These are phyloP conservation scores for Tenthredo scrophulariae DNA, from an alignment of 2,888 invertebrate genomes.

Conservation along the genomic window DNA sequence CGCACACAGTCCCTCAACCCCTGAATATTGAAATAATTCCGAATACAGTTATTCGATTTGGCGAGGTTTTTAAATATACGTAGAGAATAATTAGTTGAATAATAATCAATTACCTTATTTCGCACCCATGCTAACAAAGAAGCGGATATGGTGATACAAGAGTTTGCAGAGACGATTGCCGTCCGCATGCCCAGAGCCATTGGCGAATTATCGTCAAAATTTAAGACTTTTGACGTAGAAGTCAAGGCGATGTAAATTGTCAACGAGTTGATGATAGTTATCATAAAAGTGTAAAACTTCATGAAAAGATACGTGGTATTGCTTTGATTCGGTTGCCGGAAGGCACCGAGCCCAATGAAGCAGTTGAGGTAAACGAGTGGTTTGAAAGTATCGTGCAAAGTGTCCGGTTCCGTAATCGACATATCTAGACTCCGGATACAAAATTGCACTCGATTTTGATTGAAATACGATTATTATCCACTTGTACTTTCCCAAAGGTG, in stretches of 20 bases:
- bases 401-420: background rate
- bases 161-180: background rate
- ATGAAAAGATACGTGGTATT: background rate
- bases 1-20: background rate
- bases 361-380: slow-evolving; percentile 2
- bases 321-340: slow-evolving; percentile 18
- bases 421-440: background rate
- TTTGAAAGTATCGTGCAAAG: background rate
- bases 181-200: background rate
- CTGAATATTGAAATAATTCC: background rate
- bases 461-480: background rate
- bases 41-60: background rate
- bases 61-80: background rate
- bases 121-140: background rate
- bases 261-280: background rate
- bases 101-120: background rate
- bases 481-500: background rate
- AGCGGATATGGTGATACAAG: background rate
- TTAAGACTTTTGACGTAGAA: no score
- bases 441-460: background rate
- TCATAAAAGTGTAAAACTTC: background rate
- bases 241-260: background rate
- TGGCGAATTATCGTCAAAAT: background rate
- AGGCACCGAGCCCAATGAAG: background rate
- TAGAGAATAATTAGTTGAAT: background rate